phyloP scores from a whole-genome alignment of 2,888 invertebrate genomes.

The Thecophora atra region DNA sequence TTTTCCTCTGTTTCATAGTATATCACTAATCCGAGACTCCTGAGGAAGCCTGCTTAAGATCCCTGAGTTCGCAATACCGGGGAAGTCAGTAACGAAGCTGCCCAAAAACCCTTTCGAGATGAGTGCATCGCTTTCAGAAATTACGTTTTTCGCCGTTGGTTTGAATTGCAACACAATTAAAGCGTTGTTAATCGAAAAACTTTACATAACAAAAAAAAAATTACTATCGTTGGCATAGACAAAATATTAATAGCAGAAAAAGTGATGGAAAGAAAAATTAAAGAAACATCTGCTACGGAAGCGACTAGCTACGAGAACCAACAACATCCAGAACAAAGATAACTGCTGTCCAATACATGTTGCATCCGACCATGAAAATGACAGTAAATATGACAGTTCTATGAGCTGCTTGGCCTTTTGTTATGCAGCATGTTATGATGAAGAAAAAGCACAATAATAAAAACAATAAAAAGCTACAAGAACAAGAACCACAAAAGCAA shows the following conservation, averaged over 20 bases:
- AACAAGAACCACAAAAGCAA: too few relatives aligned
- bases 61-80: too few relatives aligned
- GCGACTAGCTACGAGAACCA: not conserved
- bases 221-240: not conserved
- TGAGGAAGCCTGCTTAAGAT: too few relatives aligned
- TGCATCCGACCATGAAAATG: conserved; percentile 45
- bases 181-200: too few relatives aligned
- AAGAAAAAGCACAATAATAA: not conserved
- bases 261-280: not conserved
- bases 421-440: not conserved
- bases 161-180: too few relatives aligned
- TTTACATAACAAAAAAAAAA: not conserved
- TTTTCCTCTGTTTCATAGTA: too few relatives aligned
- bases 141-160: too few relatives aligned
- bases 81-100: too few relatives aligned
- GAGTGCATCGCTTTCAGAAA: too few relatives aligned
- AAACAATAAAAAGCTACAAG: not conserved
- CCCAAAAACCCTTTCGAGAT: too few relatives aligned
- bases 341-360: conserved; percentile 37
- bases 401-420: conserved; percentile 23
- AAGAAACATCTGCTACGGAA: conserved; percentile 2
- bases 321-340: not conserved
- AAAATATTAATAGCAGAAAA: not conserved
- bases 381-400: conserved; percentile 33
- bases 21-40: too few relatives aligned